These are phyloP conservation scores for Elanoides forficatus DNA, from an alignment of 2,113 vertebrate genomes.

Conservation along the genomic window DNA sequence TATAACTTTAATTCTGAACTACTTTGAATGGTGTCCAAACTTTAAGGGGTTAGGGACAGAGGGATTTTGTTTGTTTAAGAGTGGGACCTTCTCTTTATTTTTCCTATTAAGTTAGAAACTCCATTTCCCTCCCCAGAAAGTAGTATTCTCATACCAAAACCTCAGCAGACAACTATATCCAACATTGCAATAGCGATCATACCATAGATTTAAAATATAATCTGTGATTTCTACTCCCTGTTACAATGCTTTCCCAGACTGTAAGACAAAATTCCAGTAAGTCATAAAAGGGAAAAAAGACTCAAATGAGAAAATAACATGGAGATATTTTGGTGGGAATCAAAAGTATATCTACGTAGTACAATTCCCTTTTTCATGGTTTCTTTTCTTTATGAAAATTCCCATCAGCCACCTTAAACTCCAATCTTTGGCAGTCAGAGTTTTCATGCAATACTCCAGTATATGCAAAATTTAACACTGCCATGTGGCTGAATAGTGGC, in stretches of 20 bases:
- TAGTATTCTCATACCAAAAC: not conserved
- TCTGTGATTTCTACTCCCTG: not conserved
- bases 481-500: not conserved
- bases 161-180: not conserved
- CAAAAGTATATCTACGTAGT: not conserved
- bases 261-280: not conserved
- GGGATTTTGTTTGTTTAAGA: not conserved
- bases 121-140: not conserved
- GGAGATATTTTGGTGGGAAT: not conserved
- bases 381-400: not conserved
- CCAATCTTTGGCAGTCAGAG: not conserved
- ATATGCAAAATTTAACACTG: not conserved
- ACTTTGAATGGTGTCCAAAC: not conserved
- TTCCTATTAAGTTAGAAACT: not conserved
- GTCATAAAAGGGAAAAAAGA: not conserved
- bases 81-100: not conserved
- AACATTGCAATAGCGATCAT: not conserved
- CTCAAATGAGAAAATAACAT: not conserved
- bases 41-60: not conserved
- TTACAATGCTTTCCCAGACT: not conserved
- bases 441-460: not conserved
- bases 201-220: not conserved
- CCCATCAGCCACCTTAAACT: not conserved
- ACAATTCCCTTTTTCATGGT: not conserved
- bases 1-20: not conserved